These are phyloP conservation scores for Pituophis catenifer DNA, from an alignment of 2,113 vertebrate genomes.

Conservation along the genomic window DNA sequence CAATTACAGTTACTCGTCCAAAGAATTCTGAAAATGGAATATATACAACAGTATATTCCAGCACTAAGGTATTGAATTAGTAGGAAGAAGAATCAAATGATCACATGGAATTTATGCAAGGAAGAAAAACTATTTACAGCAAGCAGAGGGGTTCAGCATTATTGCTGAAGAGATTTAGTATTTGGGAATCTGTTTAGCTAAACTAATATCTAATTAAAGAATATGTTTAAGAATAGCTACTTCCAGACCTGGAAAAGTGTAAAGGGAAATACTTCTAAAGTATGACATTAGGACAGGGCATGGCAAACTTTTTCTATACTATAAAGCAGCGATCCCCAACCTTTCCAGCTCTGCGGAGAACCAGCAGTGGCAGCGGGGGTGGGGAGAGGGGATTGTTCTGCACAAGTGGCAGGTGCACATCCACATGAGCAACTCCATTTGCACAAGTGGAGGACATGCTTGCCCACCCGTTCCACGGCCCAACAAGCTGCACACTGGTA, in stretches of 20 bases:
- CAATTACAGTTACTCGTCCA: neutral
- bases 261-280: neutral
- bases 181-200: neutral
- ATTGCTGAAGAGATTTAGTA: neutral
- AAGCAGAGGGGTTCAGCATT: neutral
- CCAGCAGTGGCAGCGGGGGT: too few relatives aligned
- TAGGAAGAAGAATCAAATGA: neutral
- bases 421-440: too few relatives aligned
- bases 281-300: neutral
- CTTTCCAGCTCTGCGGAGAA: too few relatives aligned
- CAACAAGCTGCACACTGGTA: too few relatives aligned
- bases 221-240: neutral
- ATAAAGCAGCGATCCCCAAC: too few relatives aligned
- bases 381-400: too few relatives aligned
- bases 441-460: too few relatives aligned
- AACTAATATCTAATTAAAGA: neutral
- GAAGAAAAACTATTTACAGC: neutral
- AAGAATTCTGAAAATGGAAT: neutral
- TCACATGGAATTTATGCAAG: neutral
- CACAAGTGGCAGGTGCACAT: too few relatives aligned
- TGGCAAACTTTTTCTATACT: neutral
- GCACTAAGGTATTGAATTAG: neutral
- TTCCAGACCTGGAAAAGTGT: neutral
- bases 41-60: neutral
- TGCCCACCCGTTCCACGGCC: too few relatives aligned